phyloP scores from a whole-genome alignment of 2,888 invertebrate genomes.

The Mimachlamys varia region DNA sequence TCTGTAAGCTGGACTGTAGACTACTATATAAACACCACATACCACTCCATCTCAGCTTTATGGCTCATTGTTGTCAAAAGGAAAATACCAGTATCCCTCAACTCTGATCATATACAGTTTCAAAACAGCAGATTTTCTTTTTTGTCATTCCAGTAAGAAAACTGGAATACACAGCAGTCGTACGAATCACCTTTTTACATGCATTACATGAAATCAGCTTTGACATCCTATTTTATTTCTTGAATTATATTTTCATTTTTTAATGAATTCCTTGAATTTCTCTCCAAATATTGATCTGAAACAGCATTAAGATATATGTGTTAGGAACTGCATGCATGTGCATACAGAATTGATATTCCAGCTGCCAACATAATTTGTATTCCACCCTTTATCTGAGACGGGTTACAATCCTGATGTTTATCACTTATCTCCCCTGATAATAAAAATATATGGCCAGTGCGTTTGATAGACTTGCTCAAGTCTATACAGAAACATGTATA shows the following conservation, averaged over 20 bases:
- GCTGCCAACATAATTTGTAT: slow-evolving; percentile 10
- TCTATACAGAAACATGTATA: background rate
- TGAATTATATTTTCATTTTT: background rate
- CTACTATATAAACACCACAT: background rate
- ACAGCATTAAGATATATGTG: slow-evolving; percentile 27
- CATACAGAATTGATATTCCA: slow-evolving; percentile 16
- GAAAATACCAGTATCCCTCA: background rate
- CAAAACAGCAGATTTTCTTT: background rate
- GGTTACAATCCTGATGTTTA: background rate
- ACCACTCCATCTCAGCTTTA: background rate
- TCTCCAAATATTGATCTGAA: slow-evolving; percentile 28
- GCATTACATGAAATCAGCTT: slow-evolving; percentile 3
- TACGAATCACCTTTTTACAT: background rate
- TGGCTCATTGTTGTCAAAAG: slow-evolving; percentile 3
- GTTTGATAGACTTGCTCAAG: background rate
- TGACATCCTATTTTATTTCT: background rate
- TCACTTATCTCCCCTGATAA: background rate
- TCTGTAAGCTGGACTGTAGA: background rate
- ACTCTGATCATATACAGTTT: background rate
- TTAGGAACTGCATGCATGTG: background rate
- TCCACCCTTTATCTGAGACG: background rate
- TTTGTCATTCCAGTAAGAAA: background rate
- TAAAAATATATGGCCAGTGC: background rate
- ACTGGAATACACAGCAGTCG: background rate
- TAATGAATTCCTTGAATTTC: slow-evolving; percentile 1